These are phyloP conservation scores for Onychomys torridus DNA, from an alignment of 2,797 vertebrate species.

Conservation along the genomic window DNA sequence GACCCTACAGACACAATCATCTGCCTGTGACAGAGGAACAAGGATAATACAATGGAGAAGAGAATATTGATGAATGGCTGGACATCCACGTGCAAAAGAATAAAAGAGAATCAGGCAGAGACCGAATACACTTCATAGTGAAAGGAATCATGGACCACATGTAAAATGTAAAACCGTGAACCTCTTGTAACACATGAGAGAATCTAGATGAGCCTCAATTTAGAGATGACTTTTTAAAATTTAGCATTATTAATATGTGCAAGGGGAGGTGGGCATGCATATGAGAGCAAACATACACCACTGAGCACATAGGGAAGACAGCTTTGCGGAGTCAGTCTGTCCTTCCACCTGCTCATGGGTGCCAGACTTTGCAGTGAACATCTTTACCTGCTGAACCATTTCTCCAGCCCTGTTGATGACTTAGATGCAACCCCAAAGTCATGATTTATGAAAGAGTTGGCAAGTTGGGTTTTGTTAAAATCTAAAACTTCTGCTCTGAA, in stretches of 20 bases:
- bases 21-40: not conserved
- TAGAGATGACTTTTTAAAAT: not conserved
- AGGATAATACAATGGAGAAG: not conserved
- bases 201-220: not conserved
- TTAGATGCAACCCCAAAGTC: not conserved
- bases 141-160: not conserved
- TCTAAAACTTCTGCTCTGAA: constrained; percentile 10
- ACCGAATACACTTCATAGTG: not conserved
- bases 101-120: not conserved
- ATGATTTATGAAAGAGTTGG: not conserved
- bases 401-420: not conserved
- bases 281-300: not conserved
- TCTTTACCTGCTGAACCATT: not conserved
- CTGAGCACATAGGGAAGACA: not conserved
- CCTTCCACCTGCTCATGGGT: not conserved
- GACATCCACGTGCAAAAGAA: not conserved
- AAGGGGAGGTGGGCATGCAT: not conserved
- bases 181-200: not conserved
- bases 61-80: not conserved
- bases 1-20: not conserved
- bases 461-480: constrained; percentile 26
- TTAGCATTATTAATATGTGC: not conserved
- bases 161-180: constrained; percentile 8
- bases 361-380: not conserved
- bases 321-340: not conserved